These are phyloP conservation scores for Nannobrachium achirus DNA, from an alignment of 2,113 vertebrate genomes.

Conservation along the genomic window DNA sequence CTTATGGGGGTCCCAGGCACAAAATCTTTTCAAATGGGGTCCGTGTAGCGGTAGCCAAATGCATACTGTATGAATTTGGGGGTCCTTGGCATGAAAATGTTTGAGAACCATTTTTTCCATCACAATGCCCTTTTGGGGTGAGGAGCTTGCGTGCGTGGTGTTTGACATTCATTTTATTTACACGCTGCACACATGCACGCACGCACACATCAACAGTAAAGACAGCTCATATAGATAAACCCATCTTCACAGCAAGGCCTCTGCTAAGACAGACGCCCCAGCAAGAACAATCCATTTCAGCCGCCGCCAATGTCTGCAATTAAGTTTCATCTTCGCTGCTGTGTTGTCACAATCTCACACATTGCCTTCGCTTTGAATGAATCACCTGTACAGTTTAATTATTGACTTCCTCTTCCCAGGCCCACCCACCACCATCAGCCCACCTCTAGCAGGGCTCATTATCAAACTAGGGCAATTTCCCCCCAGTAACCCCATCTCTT, in stretches of 20 bases:
- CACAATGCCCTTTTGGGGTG: constrained; percentile 7
- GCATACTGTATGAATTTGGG: too few relatives aligned
- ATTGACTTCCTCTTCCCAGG: constrained; percentile 65
- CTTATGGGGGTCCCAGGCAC: too few relatives aligned
- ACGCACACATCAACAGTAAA: constrained; percentile 30
- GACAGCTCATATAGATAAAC: constrained; percentile 44
- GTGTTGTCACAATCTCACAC: constrained; percentile 61
- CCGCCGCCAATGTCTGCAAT: constrained; percentile 61
- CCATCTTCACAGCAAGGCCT: constrained; percentile 55
- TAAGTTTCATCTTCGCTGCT: constrained; percentile 65
- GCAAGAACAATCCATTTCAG: constrained; percentile 69
- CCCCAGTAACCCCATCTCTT: constrained; percentile 59
- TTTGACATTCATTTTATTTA: constrained; percentile 75
- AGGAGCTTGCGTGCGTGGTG: constrained; percentile 56
- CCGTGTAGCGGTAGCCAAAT: too few relatives aligned
- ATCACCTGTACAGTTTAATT: constrained; percentile 80
- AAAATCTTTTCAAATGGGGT: too few relatives aligned
- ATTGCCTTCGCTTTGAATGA: constrained; percentile 75
- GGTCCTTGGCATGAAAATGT: too few relatives aligned
- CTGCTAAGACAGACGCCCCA: constrained; percentile 55
- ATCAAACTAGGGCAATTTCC: constrained; percentile 68
- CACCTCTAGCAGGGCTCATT: constrained; percentile 67
- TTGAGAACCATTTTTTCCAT: too few relatives aligned
- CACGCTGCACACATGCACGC: background rate
- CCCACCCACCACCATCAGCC: constrained; percentile 61